Conservation (phyloP, 1,140 invertebrate genomes). For the Wiebesia pumilae region DNA sequence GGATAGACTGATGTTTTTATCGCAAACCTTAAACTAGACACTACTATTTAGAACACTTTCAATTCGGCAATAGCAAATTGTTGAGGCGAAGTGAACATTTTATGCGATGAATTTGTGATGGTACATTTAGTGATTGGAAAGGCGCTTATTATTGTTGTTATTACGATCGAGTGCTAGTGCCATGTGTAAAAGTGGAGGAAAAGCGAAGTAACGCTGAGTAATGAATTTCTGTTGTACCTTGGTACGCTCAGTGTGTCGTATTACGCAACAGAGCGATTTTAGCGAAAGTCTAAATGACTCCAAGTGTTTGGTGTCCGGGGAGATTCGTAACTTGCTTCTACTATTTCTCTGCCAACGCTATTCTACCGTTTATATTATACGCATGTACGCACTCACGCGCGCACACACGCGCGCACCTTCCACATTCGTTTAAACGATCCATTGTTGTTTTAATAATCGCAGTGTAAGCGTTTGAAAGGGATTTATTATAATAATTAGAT, state of each 20-base stretch:
- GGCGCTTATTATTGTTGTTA: background rate
- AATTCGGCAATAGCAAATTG: background rate
- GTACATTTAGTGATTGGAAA: background rate
- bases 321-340: background rate
- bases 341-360: background rate
- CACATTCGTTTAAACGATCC: too few species aligned
- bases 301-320: background rate
- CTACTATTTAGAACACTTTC: background rate
- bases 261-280: slow-evolving; percentile 47
- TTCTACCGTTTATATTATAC: slow-evolving; percentile 11
- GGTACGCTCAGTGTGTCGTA: slow-evolving; percentile 11
- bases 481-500: too few species aligned
- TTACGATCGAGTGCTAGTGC: background rate
- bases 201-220: slow-evolving; percentile 33
- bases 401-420: background rate
- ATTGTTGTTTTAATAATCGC: too few species aligned
- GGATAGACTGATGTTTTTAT: background rate
- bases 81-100: background rate
- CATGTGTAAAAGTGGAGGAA: slow-evolving; percentile 11
- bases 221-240: slow-evolving; percentile 40
- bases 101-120: background rate
- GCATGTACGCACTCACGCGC: background rate
- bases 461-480: too few species aligned
- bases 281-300: slow-evolving; percentile 30
- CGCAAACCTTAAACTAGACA: background rate